Conservation (phyloP, 2,888 invertebrate genomes). For the Pachydiplax longipennis region DNA sequence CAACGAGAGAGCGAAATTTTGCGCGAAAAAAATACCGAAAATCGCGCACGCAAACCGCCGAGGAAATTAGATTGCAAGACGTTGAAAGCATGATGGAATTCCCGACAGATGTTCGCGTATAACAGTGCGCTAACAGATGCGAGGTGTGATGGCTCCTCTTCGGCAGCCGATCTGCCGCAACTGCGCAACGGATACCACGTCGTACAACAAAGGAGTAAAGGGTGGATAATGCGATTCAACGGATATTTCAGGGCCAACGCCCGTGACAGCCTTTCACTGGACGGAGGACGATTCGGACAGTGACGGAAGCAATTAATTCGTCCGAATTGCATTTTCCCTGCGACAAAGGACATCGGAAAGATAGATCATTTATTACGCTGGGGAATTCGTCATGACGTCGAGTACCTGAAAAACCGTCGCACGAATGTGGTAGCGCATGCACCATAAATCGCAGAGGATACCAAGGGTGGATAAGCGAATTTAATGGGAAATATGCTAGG, state of each 20-base stretch:
- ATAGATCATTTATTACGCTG: neutral
- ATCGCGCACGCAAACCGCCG: neutral
- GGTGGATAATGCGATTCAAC: neutral
- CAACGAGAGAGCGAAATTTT: neutral
- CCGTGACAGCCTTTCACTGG: conserved; percentile 11
- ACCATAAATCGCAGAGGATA: no score
- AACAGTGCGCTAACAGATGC: neutral
- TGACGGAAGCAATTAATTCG: conserved; percentile 39
- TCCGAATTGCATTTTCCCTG: conserved; percentile 6
- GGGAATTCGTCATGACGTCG: no score
- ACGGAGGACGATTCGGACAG: neutral
- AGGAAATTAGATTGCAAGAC: neutral
- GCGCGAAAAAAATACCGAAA: neutral
- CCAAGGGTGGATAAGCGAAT: no score
- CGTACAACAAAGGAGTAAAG: neutral
- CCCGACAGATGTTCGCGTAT: neutral
- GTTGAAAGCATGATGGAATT: neutral
- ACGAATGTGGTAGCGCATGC: no score
- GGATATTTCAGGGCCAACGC: neutral
- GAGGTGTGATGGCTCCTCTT: neutral
- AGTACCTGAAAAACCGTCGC: no score
- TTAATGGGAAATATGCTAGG: no score
- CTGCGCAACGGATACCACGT: neutral
- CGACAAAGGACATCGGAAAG: neutral
- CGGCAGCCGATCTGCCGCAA: neutral